phyloP scores from a whole-genome alignment of 1,140 invertebrate genomes.

The Steinernema feltiae region DNA sequence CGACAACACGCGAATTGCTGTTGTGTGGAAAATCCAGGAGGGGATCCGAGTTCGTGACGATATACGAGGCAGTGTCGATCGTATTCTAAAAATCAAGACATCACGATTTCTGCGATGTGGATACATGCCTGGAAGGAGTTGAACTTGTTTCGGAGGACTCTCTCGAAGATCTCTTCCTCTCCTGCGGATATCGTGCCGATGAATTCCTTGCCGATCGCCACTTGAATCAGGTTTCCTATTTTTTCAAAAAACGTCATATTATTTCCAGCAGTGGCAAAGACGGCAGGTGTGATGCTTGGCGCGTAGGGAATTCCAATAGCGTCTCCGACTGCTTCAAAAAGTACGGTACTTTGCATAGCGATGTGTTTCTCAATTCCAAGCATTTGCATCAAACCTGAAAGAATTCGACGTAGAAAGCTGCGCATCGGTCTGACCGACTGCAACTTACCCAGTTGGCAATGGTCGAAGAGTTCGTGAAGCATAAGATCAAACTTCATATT shows the following conservation, averaged over 20 bases:
- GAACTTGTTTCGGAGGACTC: not conserved
- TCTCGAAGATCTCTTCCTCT: not conserved
- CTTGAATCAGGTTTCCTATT: not conserved
- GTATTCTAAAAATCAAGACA: slow-evolving; percentile 29
- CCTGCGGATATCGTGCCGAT: not conserved
- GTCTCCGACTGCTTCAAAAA: not conserved
- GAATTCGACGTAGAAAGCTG: not conserved
- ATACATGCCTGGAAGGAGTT: not conserved
- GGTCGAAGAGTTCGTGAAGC: not conserved
- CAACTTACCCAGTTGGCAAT: not conserved
- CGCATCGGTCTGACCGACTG: not conserved
- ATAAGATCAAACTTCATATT: not conserved
- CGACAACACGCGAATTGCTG: slow-evolving; percentile 21
- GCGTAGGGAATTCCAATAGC: not conserved
- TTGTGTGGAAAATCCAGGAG: slow-evolving; percentile 30
- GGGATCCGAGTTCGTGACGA: slow-evolving; percentile 33
- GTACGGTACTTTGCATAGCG: not conserved
- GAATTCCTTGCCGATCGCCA: not conserved
- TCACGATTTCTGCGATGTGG: too few species aligned
- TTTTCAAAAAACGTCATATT: not conserved
- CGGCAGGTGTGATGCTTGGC: not conserved
- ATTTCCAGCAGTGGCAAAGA: not conserved
- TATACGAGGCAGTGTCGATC: slow-evolving; percentile 14
- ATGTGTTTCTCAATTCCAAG: not conserved
- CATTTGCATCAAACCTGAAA: not conserved